Evolutionary conservation across 2,113 vertebrate species (phyloP), one percentile per base, ranked within the genome.

Genomic region (Chascanopsetta lugubris): DNA sequence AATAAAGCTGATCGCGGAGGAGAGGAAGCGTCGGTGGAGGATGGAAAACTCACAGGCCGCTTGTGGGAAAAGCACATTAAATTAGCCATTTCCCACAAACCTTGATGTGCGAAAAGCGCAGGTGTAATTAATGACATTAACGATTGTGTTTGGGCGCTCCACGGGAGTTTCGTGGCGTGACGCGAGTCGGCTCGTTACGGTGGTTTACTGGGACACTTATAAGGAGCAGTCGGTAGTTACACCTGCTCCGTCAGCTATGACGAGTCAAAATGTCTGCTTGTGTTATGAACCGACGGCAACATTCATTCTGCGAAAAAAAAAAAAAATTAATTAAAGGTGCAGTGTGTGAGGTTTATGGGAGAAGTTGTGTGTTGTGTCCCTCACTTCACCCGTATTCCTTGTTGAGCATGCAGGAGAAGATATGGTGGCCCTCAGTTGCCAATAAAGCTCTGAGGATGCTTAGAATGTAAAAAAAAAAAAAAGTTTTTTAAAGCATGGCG

Each of bases 1-100:
- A 83, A 78, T 75, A 86, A 77, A 69, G 38, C 13, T 13, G 32
- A 68, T 60, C 51, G 18, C 3, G n/a, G 40, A 18, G 25, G 57
- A 63, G 55, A 46, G 24, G 42, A 22, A 50, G 27, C 59, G 54
- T 49, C 36, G 55, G 32, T 57, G 11, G 62, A 57, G 24, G 55
- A 38, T 40, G 66, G 56, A 75, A 69, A 57, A 75, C 30, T 61
- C 38, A 51, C 25, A 69, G 27, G 32, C 21, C 24, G 4, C 48
- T 69, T 20, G 20, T 18, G 30, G 20, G 46, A 55, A 55, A 61
- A 47, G 9, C 12, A 43, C 5, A 53, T 66, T 75, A 62, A 40
- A 53, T 20, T 4, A 25, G 36, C 6, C 38, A 9, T 20, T 51
- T 51, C 50, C 15, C 10, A 45, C 55, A 68, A 22, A 24, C 50